Conservation (phyloP, 2,888 invertebrate genomes). For the Chromoteleia sp. region DNA sequence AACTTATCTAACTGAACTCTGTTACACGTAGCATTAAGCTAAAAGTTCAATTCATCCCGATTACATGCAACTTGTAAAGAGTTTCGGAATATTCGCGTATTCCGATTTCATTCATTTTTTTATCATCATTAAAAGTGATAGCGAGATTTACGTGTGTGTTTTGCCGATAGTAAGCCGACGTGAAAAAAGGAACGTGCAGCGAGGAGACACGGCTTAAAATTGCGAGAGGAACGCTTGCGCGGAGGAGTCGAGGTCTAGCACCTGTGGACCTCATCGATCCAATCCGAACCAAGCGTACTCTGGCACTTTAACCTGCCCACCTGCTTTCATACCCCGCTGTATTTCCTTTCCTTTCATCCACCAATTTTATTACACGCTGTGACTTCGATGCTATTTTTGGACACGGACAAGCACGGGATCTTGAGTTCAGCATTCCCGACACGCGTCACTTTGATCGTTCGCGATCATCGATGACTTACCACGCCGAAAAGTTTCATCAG, state of each 20-base stretch:
- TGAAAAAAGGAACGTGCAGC: slow-evolving; percentile 44
- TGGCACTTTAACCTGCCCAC: slow-evolving; percentile 68
- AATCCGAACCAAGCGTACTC: slow-evolving; percentile 66
- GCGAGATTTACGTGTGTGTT: slow-evolving; percentile 28
- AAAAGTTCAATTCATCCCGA: too few relatives aligned
- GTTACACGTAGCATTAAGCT: too few relatives aligned
- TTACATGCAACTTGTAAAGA: too few relatives aligned
- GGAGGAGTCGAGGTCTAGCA: slow-evolving; percentile 79
- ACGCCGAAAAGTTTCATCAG: neutral
- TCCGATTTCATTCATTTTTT: slow-evolving; percentile 15
- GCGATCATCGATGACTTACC: neutral
- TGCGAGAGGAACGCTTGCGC: slow-evolving; percentile 81
- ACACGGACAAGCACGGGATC: neutral
- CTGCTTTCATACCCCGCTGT: slow-evolving; percentile 52
- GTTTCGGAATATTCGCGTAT: too few relatives aligned
- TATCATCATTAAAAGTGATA: slow-evolving; percentile 29
- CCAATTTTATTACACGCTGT: slow-evolving; percentile 24
- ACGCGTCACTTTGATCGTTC: slow-evolving; percentile 10
- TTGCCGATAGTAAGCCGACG: slow-evolving; percentile 22
- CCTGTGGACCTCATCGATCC: slow-evolving; percentile 85
- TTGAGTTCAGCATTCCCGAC: neutral
- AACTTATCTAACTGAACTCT: too few relatives aligned
- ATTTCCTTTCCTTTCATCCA: slow-evolving; percentile 41
- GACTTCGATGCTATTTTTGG: slow-evolving; percentile 16
- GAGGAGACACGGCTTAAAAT: slow-evolving; percentile 62